Evolutionary conservation across 2,888 invertebrate species (phyloP).

Genomic region (Harpalus rubripes): DNA sequence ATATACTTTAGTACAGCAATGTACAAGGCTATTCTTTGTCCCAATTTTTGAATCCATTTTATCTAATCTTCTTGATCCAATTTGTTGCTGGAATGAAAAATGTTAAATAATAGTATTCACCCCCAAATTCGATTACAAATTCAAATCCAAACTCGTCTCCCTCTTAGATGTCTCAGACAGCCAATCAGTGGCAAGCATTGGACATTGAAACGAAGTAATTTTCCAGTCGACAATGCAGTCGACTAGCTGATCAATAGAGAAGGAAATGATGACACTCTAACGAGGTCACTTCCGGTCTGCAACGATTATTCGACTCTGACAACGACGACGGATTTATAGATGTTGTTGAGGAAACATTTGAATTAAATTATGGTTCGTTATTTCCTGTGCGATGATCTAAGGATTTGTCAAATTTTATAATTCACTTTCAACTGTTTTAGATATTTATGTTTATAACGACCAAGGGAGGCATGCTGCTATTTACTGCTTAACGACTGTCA

Average conservation of each 20-base stretch:
- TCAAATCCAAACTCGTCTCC: constrained; percentile 13
- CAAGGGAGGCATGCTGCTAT: too few relatives aligned
- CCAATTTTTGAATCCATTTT: too few relatives aligned
- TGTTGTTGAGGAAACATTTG: constrained; percentile 25
- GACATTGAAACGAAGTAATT: constrained; percentile 55
- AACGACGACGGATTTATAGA: constrained; percentile 43
- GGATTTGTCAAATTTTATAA: too few relatives aligned
- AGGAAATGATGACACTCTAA: constrained; percentile 54
- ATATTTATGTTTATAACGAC: too few relatives aligned
- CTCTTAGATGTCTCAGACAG: constrained; percentile 42
- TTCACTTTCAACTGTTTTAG: too few relatives aligned
- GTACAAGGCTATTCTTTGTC: too few relatives aligned
- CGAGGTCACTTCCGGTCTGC: constrained; percentile 56
- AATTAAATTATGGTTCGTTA: constrained; percentile 36
- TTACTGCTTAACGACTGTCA: too few relatives aligned
- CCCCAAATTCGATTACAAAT: constrained; percentile 43
- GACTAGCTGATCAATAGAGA: constrained; percentile 52
- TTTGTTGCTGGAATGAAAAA: neutral
- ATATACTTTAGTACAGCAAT: too few relatives aligned
- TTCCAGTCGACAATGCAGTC: constrained; percentile 58
- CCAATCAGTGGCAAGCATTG: constrained; percentile 53
- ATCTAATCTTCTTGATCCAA: neutral
- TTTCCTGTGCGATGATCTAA: neutral
- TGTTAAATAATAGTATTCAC: constrained; percentile 4
- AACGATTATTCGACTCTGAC: constrained; percentile 47